Conservation (phyloP, 2,113 vertebrate species). For the Cephalopterus ornatus region DNA sequence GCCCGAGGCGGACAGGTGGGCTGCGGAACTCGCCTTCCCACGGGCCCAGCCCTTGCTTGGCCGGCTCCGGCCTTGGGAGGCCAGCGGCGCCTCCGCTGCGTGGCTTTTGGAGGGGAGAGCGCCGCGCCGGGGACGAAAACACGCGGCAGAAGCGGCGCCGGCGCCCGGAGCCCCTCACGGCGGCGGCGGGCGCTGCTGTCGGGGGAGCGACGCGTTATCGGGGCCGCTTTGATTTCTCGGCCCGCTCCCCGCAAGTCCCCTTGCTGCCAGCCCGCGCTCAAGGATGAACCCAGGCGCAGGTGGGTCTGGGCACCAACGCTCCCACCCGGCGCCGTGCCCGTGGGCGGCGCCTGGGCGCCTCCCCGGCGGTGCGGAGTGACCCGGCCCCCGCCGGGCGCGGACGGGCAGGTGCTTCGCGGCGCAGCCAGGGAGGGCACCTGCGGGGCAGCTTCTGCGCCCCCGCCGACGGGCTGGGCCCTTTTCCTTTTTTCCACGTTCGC, state of each 20-base stretch:
- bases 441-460: not conserved
- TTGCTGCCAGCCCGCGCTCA: not conserved
- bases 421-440: not conserved
- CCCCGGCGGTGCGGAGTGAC: not conserved
- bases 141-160: not conserved
- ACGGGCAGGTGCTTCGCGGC: not conserved
- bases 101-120: not conserved
- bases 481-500: not conserved
- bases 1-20: not conserved
- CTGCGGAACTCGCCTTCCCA: not conserved
- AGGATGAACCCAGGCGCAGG: constrained; percentile 39
- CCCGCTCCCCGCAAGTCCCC: not conserved
- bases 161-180: not conserved
- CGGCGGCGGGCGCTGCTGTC: not conserved
- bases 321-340: not conserved
- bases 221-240: constrained; percentile 74
- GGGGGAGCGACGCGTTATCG: not conserved
- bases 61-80: not conserved
- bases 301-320: not conserved
- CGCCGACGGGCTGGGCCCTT: rapidly evolving
- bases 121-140: not conserved
- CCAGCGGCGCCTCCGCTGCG: not conserved
- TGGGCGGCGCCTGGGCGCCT: not conserved
- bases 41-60: not conserved
- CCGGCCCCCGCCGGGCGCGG: not conserved